phyloP scores from a whole-genome alignment of 2,113 vertebrate genomes.

The Xyliphius kryptos region DNA sequence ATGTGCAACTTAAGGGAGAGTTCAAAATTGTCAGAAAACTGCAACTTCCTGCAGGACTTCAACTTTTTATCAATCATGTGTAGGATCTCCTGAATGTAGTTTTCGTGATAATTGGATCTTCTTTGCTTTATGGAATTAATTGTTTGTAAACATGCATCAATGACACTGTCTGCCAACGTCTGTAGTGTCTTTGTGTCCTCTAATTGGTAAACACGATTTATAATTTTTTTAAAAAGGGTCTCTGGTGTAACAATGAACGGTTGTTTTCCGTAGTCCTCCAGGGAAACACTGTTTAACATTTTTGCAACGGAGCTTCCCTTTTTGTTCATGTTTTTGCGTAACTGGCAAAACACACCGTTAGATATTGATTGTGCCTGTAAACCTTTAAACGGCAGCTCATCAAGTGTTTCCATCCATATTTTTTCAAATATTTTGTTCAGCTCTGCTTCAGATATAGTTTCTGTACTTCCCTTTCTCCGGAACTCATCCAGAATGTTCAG shows the following conservation, averaged over 20 bases:
- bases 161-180: conserved; percentile 4
- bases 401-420: conserved; percentile 41
- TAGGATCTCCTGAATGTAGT: conserved; percentile 49
- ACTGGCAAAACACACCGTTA: accelerated
- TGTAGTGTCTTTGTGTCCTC: neutral
- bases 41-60: accelerated
- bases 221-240: no score
- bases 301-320: conserved; percentile 35
- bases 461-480: neutral
- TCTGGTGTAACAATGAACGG: no score
- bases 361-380: neutral
- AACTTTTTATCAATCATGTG: conserved; percentile 35
- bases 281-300: no score
- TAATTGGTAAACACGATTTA: no score
- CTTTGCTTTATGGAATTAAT: accelerated
- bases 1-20: conserved; percentile 54
- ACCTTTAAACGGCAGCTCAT: neutral
- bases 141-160: accelerated
- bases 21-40: conserved; percentile 8
- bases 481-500: conserved; percentile 30
- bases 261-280: no score
- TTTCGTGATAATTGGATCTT: conserved; percentile 43
- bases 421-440: conserved; percentile 38
- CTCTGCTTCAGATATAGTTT: conserved; percentile 9
- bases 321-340: conserved; percentile 19